Evolutionary conservation across 1,140 invertebrate genomes (phyloP), one percentile per base, ranked within the genome.

Genomic region (Diachasmimorpha longicaudata): DNA sequence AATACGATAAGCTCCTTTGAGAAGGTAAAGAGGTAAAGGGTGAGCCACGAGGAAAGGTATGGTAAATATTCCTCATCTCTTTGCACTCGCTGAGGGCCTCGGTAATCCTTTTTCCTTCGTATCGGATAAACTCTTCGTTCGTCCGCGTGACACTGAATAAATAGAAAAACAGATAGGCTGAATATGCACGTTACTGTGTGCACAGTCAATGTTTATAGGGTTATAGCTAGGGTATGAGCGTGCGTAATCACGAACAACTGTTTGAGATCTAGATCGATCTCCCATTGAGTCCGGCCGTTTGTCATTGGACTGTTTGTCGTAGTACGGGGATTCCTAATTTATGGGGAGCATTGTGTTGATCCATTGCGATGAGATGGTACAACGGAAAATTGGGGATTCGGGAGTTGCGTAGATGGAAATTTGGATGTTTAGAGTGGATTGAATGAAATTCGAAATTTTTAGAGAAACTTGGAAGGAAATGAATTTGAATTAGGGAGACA

Each of bases 1-100:
- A 88, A 87, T 82, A 82, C 83, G 86, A 88, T 88, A 88, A 88
- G 85, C 85, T 21, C 42, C 70, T 72, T 55, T 72, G 52, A 55
- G 48, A 70, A 70, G 52, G 23, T 55, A 70, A 21, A 70, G 37
- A 14, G 21, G 42, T 10, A 71, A 16, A 71, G n/a, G 23, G 44
- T 23, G 52, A 13, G 19, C n/a, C 19, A 6, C 31, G 31, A 31
- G 31, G 31, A 3, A 58, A 44, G 68, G 46, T 16, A 23, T 36
- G 14, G 58, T 39, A 16, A 69, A 42, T 44, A 52, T 48, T 10
- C 23, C 16, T 68, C 23, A 63, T 9, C 14, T 10, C 58, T 14
- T 23, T 63, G 14, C 23, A 19, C 23, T 6, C 19, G 14, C 58
- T 23, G 14, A 63, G 23, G 11, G 21, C 11, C 23, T 63, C 19